These are phyloP conservation scores for Polypterus senegalus DNA, from an alignment of 2,113 vertebrate genomes.

Conservation along the genomic window DNA sequence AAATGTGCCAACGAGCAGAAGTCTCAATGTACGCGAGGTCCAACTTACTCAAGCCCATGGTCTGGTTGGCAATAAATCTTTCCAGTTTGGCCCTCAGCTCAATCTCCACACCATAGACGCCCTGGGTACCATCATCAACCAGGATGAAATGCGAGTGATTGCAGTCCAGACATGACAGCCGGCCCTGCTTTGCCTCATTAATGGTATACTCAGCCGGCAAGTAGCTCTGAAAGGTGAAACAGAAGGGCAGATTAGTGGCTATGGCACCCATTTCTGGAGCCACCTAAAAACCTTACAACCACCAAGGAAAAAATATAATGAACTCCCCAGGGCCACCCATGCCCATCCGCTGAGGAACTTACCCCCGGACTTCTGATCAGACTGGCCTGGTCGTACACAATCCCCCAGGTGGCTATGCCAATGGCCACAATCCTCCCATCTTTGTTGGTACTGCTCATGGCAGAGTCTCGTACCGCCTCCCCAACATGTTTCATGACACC, in stretches of 20 bases:
- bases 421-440: constrained; percentile 68
- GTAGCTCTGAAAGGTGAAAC: constrained; percentile 45
- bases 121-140: constrained; percentile 82
- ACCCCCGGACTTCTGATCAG: constrained; percentile 44
- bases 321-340: no score
- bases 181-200: constrained; percentile 68
- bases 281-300: no score
- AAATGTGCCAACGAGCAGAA: no score
- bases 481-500: constrained; percentile 97
- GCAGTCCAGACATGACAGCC: constrained; percentile 72
- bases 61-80: constrained; percentile 72
- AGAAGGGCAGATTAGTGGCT: no score
- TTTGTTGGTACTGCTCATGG: constrained; percentile 54
- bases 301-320: no score
- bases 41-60: constrained; percentile 22
- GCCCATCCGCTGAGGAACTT: not conserved
- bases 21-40: not conserved
- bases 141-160: constrained; percentile 94
- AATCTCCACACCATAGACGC: constrained; percentile 71
- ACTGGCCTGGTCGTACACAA: constrained; percentile 63
- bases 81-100: constrained; percentile 68
- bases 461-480: constrained; percentile 67
- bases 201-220: constrained; percentile 69
- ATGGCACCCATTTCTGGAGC: no score
- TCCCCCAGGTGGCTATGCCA: constrained; percentile 87